A percentile compares a stretch with the other conserved stretches of the same genome.
phyloP scores from a whole-genome alignment of 2,888 invertebrate species.

The Drosophila eohydei region DNA sequence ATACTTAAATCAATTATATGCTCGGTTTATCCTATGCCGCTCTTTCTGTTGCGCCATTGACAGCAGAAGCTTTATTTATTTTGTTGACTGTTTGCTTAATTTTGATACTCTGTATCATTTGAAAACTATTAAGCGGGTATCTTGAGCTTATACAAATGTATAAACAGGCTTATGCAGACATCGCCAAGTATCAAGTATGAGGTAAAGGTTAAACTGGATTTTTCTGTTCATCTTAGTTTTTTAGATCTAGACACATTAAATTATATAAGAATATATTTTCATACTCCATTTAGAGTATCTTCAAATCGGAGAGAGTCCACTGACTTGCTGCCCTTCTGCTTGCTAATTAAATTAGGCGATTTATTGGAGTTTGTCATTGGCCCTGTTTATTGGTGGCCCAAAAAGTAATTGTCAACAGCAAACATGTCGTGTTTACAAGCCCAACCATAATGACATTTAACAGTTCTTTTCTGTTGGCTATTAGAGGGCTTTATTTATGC shows the following conservation, averaged over 20 bases:
- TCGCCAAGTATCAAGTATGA: neutral
- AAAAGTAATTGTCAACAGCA: conserved; percentile 21
- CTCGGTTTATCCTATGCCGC: conserved; percentile 49
- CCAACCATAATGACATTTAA: conserved; percentile 22
- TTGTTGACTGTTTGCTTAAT: conserved; percentile 6
- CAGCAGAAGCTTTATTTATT: conserved; percentile 16
- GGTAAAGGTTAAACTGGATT: too few species aligned
- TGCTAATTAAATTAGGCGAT: conserved; percentile 56
- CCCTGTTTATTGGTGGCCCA: neutral
- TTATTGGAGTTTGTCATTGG: conserved; percentile 46
- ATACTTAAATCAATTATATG: conserved; percentile 73
- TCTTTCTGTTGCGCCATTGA: conserved; percentile 2
- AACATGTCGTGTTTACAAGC: conserved; percentile 10
- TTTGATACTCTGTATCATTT: neutral
- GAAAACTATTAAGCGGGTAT: neutral
- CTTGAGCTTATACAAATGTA: neutral
- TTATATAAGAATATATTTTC: too few species aligned
- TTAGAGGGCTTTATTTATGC: conserved; percentile 33
- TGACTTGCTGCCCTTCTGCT: neutral
- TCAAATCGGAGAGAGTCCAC: neutral
- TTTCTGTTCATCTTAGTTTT: neutral
- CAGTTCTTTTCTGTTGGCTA: conserved; percentile 16
- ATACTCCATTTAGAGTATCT: neutral
- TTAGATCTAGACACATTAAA: neutral
- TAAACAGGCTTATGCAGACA: neutral